Evolutionary conservation across 2,888 invertebrate genomes (phyloP), one percentile per base, ranked within the genome.

Genomic region (Agriopis marginaria): DNA sequence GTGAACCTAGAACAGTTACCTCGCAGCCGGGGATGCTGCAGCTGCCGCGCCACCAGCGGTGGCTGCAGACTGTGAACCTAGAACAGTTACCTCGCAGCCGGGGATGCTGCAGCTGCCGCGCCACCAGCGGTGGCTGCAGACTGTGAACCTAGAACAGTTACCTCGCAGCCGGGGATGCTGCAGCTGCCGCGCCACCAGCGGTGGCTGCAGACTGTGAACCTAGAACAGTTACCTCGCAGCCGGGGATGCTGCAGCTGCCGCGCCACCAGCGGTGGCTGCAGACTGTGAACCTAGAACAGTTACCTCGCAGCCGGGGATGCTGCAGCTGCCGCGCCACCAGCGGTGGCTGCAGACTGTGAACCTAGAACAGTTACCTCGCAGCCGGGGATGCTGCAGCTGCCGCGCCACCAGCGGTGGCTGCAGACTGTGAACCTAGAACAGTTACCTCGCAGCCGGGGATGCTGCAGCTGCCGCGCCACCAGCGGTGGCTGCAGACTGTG

Each of bases 221-320:
- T n/a, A n/a, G n/a, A n/a, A n/a, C n/a, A 23, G 17, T 23, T 40
- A 95, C 95, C 95, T 99, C 99, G 94, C 99, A 99, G 78, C 97
- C 97, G 54, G 96, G 96, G 87, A 97, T 97, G 83, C 97, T 95
- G 91, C 99, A 99, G 82, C 97, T 96, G 47, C 97, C 96, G 79
- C 96, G 97, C 98, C 98, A 98, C 91, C 98, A 99, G 7, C 98
- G 97, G 93, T 99, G 99, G 74, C 97, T 97, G 89, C 99, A 99
- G 0, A 97, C 97, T 61, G 96, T 95, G 66, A n/a, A 97, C 17
- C 17, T 23, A 23, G 17, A 23, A 2, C 17, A 23, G 32, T 32
- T 40, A 95, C 95, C 95, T 99, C 99, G 94, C 99, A 99, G 78
- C 97, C 97, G 54, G 96, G 96, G 87, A 97, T 97, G 83, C 97